Evolutionary conservation across 1,140 invertebrate genomes (phyloP), one percentile per base, ranked within the genome.

Genomic region (Drosophila guanche): DNA sequence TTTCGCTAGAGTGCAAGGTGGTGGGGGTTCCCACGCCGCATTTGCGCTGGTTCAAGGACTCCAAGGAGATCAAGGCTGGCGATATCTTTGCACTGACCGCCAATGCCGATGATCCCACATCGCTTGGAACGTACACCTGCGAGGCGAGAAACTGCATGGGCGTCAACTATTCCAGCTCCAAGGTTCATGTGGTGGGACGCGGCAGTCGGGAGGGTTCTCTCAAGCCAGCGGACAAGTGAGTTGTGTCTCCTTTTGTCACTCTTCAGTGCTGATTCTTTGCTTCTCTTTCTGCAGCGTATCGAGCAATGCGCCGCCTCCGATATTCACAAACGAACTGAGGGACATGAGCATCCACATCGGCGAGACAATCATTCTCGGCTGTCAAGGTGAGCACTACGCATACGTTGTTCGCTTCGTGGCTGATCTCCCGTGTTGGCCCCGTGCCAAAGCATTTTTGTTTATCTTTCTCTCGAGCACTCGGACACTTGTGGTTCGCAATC

Each of bases 121-220:
- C 96, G 2, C 92, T 97, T 27, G 96, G 96, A 25, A 96, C 95
- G 1, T 97, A 97, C 85, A 96, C 95, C 0, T 97, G 96, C 71
- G 95, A 97, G 85, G 96, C 96, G 0, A 92, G 95, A n/a, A 97
- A 97, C 89, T 97, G 96, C 85, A 96, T 97, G 95, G 96, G 96
- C 27, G 94, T 93, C 52, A 94, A 95, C 1, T 94, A 94, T 75
- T 97, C 96, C 37, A 96, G 95, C n/a, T 97, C 96, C 6, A 95
- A 94, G 90, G 95, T 96, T 14, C 95, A 96, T 76, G 95, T 97
- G 12, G 93, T 95, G 43, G 95, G 95, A 5, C 94, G 93, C 67
- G 93, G 93, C 40, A 95, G 94, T 71, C 92, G 93, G 62, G 95
- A 95, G 81, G 94, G 94, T 41, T 94, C 93, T 7, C 70, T 94